Base-by-base conservation (phyloP, 2,113 vertebrate genomes). In the Cyphomyrus discorhynchus region DNA sequence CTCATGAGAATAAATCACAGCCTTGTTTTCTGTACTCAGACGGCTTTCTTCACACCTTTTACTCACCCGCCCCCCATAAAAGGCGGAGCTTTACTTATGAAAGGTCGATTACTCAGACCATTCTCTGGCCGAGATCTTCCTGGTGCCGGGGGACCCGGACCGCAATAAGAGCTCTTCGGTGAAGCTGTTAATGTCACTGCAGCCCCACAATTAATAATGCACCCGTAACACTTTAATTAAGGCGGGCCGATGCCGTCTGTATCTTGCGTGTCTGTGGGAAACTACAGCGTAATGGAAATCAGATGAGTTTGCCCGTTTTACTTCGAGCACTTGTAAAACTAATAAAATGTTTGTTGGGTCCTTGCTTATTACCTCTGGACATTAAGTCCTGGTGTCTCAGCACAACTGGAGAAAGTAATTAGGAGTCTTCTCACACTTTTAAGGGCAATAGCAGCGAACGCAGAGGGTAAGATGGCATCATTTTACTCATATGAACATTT, bases 31-130 rank as follows among this genome's bases (percentile, higher is more conserved):
- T 35, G 50, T 31, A 21, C 50, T 19, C 50, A 70, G 62, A 70
- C 85, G 19, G n/a, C n/a, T 50, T 5, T 52, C n/a, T 47, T 87
- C n/a, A 15, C 31, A 19, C n/a, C 45, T 46, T 27, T 87, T 19
- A 56, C n/a, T 53, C 31, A 27, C 39, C 35, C 31, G 13, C 31
- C 31, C 3, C 15, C 8, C 3, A 50, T 31, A 47, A 87, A 87
- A 87, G 17, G 50, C 11, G 49, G 27, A 53, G 27, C 49, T 86
- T 86, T 53, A 86, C 85, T 86, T 86, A 86, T n/a, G 24, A 35
- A 50, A 86, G 47, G 85, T 86, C 49, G n/a, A 86, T 86, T 86
- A 86, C 83, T 86, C 45, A 86, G 46, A n/a, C 45, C 83, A 24
- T 86, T 10, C 49, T n/a, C 85, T 49, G 9, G 83, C 46, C 46